Base-by-base conservation (phyloP, 2,797 vertebrate genomes). In the Melanogrammus aeglefinus region DNA sequence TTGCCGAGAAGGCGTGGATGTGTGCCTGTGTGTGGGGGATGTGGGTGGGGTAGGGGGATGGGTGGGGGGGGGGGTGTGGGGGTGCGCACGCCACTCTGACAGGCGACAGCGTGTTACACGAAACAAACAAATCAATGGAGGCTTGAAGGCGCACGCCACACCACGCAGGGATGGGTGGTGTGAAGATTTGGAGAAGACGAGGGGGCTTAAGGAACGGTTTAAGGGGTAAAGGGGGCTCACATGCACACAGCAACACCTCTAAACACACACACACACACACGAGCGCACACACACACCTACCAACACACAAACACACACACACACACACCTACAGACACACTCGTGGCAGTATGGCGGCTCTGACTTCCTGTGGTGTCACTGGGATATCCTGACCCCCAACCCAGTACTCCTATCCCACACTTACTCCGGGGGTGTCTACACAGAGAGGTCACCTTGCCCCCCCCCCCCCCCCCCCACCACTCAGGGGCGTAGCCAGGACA, bases 101-200 rank as follows among this genome's bases (percentile, higher is more conserved):
- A 88, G 87, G 79, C 85, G 83, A 81, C 80, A 77, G 86, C 79
- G 85, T 77, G 80, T 80, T 86, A 33, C 31, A 33, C 31, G 31
- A 33, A 33, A 80, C 79, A 88, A 82, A 84, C 47, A 84, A 83
- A 83, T 31, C 82, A 78, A 77, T 74, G 41, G 85, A 86, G 78
- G 82, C 82, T 78, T 86, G 88, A 87, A 76, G 87, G 86, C 79
- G 81, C n/a, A n/a, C n/a, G n/a, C n/a, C n/a, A n/a, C n/a, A n/a
- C 85, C 83, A 74, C 35, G 79, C 77, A 41, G 82, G 76, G 81
- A 87, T 39, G 1, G 73, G 51, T 21, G 71, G 71, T 78, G 82
- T 72, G 79, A 86, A 85, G 88, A 85, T 76, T 27, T 47, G 12
- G 63, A 81, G 81, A 83, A 74, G 77, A 90, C 82, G 86, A 87